Percentiles rank a stretch among this genome's conserved stretches.
Conservation (phyloP, 2,113 vertebrate genomes). For the Isichthys henryi region DNA sequence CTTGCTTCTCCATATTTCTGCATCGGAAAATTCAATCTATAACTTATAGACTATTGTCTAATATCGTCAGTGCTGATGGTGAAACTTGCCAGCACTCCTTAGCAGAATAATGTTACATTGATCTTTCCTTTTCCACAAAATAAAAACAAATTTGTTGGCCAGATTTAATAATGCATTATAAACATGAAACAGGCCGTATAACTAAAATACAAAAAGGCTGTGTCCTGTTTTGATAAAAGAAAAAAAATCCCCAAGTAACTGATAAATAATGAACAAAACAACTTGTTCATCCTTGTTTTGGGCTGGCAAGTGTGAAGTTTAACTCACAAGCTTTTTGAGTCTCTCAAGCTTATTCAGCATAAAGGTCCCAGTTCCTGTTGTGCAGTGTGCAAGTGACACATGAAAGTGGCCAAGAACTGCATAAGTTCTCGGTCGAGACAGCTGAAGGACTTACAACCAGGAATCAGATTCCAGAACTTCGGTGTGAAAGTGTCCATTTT, state of each 20-base stretch:
- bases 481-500: too few species aligned
- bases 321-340: not conserved
- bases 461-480: too few species aligned
- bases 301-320: not conserved
- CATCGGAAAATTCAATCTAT: not conserved
- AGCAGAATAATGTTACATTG: not conserved
- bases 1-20: not conserved
- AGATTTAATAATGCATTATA: not conserved
- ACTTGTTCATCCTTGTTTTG: not conserved
- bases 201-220: not conserved
- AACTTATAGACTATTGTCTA: not conserved
- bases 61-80: not conserved
- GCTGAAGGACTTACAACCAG: too few species aligned
- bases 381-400: not conserved
- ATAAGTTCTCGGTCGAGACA: not conserved
- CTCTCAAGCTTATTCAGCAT: not conserved
- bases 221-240: not conserved
- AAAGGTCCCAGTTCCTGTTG: not conserved
- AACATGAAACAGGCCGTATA: not conserved
- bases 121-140: too few species aligned
- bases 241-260: not conserved
- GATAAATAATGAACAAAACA: not conserved
- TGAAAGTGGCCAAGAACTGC: not conserved
- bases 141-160: not conserved
- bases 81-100: not conserved